Evolutionary conservation across 2,888 invertebrate species (phyloP).

Genomic region (Heliconius erato): DNA sequence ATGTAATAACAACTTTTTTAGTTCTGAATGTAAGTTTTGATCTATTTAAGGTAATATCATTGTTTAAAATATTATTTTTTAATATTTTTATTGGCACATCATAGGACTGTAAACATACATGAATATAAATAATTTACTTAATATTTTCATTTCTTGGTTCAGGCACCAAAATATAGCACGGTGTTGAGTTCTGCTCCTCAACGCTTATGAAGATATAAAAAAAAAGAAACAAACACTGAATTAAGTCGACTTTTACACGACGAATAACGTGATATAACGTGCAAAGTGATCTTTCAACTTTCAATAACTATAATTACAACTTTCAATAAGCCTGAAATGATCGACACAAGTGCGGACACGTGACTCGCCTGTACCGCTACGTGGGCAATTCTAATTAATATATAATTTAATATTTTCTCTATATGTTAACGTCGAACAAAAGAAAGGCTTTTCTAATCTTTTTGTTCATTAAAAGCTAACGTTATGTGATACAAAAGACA

Average conservation of each 20-base stretch:
- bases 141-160: too few species aligned
- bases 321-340: not conserved
- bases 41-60: too few species aligned
- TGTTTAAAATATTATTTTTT: too few species aligned
- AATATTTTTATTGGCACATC: too few species aligned
- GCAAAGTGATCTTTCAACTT: not conserved
- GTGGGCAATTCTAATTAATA: conserved; percentile 1
- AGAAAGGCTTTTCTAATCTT: not conserved
- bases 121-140: too few species aligned
- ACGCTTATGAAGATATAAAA: too few species aligned
- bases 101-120: too few species aligned
- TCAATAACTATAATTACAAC: not conserved
- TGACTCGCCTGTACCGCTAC: not conserved
- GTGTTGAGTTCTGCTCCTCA: too few species aligned
- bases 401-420: not conserved
- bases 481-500: not conserved
- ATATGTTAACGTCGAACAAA: not conserved
- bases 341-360: not conserved
- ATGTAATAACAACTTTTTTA: too few species aligned
- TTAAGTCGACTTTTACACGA: not conserved
- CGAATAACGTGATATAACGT: not conserved
- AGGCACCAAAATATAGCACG: too few species aligned
- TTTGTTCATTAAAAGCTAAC: not conserved
- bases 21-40: too few species aligned
- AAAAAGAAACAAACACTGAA: not conserved